Percentiles rank a stretch among this genome's conserved stretches.
phyloP scores from a whole-genome alignment of 2,113 vertebrate species.

The Paramisgurnus dabryanus region DNA sequence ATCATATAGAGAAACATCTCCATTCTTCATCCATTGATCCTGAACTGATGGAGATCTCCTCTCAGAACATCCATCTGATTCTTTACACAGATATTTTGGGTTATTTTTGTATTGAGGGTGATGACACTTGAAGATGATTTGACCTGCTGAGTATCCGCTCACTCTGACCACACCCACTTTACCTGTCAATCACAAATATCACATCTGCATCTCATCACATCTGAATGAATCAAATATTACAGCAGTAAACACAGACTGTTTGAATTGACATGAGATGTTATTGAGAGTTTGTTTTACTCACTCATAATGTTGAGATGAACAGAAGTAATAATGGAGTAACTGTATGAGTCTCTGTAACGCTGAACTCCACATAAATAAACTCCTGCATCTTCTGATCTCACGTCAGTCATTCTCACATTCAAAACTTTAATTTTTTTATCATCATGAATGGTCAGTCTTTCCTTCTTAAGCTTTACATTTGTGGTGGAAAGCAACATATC shows the following conservation, averaged over 20 bases:
- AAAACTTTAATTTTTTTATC: accelerated
- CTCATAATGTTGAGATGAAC: background rate
- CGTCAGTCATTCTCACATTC: background rate
- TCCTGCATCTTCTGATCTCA: conserved; percentile 17
- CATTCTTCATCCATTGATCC: conserved; percentile 9
- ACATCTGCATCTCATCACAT: too few species aligned
- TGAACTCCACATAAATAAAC: conserved; percentile 25
- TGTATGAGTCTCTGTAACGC: background rate
- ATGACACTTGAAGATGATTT: conserved; percentile 16
- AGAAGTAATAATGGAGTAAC: background rate
- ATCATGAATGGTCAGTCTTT: background rate
- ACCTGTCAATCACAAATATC: background rate
- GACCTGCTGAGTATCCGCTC: background rate
- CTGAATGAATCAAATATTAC: background rate
- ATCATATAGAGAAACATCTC: conserved; percentile 37
- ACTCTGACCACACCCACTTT: background rate
- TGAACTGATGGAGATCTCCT: background rate
- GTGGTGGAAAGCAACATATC: background rate
- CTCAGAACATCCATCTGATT: conserved; percentile 5
- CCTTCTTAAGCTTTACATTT: background rate
- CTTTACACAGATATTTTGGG: conserved; percentile 9
- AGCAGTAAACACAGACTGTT: background rate
- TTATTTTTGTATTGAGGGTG: background rate
- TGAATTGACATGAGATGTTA: background rate
- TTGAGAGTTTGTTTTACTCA: conserved; percentile 4